These are phyloP conservation scores for Porphyrio hochstetteri DNA, from an alignment of 2,113 vertebrate species.

Conservation along the genomic window DNA sequence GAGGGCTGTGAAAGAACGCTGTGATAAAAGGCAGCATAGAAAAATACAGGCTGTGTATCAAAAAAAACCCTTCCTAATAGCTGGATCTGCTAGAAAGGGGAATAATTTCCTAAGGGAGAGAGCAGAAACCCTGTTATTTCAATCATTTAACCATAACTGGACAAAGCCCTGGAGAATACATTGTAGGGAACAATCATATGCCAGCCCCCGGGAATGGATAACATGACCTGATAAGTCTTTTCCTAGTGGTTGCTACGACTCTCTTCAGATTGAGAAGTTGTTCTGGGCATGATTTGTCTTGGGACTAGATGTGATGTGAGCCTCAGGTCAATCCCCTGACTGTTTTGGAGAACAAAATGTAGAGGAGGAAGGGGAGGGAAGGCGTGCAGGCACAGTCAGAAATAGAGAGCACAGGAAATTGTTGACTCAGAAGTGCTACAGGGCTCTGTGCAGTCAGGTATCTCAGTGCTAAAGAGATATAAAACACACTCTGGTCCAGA, in stretches of 20 bases:
- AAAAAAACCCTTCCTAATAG: background rate
- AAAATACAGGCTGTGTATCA: conserved; percentile 17
- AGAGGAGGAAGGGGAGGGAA: background rate
- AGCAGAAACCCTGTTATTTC: conserved; percentile 38
- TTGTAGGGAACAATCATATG: conserved; percentile 12
- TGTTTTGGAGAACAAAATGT: background rate
- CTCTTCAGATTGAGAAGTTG: conserved; percentile 31
- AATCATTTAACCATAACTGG: conserved; percentile 59
- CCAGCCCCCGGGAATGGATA: background rate
- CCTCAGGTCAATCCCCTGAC: conserved; percentile 12
- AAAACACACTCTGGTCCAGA: background rate
- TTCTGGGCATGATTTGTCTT: conserved; percentile 43
- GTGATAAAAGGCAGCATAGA: background rate
- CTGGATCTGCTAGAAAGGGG: background rate
- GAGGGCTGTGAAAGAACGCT: background rate
- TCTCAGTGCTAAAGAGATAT: background rate
- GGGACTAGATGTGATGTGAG: conserved; percentile 39
- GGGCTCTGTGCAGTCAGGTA: background rate
- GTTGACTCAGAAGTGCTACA: background rate
- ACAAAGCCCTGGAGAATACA: conserved; percentile 51
- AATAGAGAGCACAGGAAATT: background rate
- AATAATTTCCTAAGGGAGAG: conserved; percentile 31
- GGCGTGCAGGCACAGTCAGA: background rate
- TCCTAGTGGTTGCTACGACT: background rate
- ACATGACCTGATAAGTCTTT: conserved; percentile 40